A percentile compares a stretch with the other conserved stretches of the same genome.
These are phyloP conservation scores for Nannoperca obscura DNA, from an alignment of 2,797 vertebrate species.

Conservation along the genomic window DNA sequence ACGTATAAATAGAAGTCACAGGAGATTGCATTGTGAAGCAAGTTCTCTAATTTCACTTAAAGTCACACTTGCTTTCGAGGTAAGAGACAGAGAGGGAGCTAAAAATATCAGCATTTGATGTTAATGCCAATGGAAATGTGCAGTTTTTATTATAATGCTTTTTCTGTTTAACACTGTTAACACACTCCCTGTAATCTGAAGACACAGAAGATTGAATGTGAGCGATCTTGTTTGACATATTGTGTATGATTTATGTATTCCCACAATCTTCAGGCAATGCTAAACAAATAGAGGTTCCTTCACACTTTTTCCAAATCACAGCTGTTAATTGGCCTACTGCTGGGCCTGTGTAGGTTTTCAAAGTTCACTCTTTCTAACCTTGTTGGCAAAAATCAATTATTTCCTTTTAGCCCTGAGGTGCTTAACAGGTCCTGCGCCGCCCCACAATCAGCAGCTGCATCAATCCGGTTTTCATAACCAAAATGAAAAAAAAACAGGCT, in stretches of 20 bases:
- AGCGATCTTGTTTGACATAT: constrained; percentile 1
- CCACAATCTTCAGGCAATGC: constrained; percentile 12
- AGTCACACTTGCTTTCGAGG: constrained; percentile 78
- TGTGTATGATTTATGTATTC: constrained; percentile 6
- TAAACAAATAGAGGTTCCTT: constrained; percentile 21
- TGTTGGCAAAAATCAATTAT: constrained; percentile 69
- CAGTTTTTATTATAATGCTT: constrained; percentile 36
- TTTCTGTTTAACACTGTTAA: constrained; percentile 27
- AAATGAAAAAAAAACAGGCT: background rate
- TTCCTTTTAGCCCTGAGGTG: constrained; percentile 62
- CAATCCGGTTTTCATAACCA: constrained; percentile 40
- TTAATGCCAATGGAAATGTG: constrained; percentile 42
- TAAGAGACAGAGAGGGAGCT: constrained; percentile 52
- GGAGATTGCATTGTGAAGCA: constrained; percentile 64
- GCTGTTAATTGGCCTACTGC: constrained; percentile 56
- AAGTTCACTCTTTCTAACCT: constrained; percentile 56
- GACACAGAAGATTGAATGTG: constrained; percentile 14
- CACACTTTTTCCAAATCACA: constrained; percentile 25
- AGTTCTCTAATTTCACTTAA: constrained; percentile 64
- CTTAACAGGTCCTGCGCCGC: constrained; percentile 36
- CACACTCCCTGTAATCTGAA: constrained; percentile 24
- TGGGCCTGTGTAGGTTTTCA: constrained; percentile 52
- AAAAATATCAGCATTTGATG: constrained; percentile 69
- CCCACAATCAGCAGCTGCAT: constrained; percentile 57
- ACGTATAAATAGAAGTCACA: constrained; percentile 80